Percentiles rank a stretch among this genome's conserved stretches.
phyloP scores from a whole-genome alignment of 1,140 invertebrate species.

The Latrodectus geometricus region DNA sequence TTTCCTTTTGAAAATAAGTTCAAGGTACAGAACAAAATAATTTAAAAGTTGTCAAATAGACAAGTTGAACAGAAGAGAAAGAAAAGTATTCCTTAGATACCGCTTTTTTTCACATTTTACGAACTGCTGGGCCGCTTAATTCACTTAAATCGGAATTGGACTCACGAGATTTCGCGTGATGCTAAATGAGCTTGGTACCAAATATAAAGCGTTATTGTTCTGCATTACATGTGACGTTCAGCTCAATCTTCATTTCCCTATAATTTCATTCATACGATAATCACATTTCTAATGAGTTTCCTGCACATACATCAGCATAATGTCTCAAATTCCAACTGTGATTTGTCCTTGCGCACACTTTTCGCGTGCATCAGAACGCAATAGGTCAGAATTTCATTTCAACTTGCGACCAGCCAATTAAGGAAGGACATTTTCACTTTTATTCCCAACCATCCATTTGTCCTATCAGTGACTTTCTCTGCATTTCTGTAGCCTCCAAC shows the following conservation, averaged over 20 bases:
- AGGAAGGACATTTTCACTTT: neutral
- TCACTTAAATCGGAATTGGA: neutral
- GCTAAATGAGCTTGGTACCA: neutral
- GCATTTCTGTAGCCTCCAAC: neutral
- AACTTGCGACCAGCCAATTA: too few relatives aligned
- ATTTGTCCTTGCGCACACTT: neutral
- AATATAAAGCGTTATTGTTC: neutral
- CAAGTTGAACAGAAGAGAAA: too few relatives aligned
- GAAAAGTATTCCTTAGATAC: too few relatives aligned
- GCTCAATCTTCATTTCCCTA: neutral
- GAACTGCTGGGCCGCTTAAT: too few relatives aligned
- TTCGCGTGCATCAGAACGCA: neutral
- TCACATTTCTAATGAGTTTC: neutral
- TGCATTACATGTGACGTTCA: neutral
- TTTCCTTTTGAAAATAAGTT: too few relatives aligned
- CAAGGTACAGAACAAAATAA: too few relatives aligned
- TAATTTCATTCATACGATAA: neutral
- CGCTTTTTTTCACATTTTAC: too few relatives aligned
- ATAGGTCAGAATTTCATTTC: neutral
- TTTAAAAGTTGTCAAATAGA: too few relatives aligned
- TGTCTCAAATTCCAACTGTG: neutral
- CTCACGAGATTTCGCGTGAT: neutral
- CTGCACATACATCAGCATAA: neutral
- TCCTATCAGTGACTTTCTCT: conserved; percentile 29
- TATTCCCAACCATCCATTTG: neutral